Conservation (phyloP, 1,140 invertebrate species). For the Pseudomyrmex dendroicus region DNA sequence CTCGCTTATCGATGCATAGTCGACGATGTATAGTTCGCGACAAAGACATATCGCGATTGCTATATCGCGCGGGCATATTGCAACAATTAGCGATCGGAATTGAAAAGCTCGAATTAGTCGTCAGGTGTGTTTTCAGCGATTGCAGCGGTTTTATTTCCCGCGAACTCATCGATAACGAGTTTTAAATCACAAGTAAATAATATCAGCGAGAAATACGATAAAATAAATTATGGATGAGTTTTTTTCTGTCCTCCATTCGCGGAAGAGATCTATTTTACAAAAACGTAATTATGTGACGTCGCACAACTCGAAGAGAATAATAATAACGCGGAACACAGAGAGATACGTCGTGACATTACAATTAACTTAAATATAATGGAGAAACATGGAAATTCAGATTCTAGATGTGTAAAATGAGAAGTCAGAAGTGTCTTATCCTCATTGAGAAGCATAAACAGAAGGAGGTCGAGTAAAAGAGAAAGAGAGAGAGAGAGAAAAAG, state of each 20-base stretch:
- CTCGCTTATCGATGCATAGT: slow-evolving; percentile 28
- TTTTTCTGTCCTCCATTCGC: background rate
- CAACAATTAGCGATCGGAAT: slow-evolving; percentile 27
- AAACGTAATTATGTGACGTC: background rate
- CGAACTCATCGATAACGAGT: no score
- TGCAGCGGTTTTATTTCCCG: background rate
- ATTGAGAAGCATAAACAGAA: slow-evolving; percentile 22
- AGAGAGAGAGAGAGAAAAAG: no score
- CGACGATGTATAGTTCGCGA: slow-evolving; percentile 9
- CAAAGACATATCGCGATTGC: slow-evolving; percentile 26
- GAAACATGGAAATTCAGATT: background rate
- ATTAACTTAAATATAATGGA: background rate
- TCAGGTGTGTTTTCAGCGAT: background rate
- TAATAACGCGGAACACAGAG: background rate
- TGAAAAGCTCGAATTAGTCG: background rate
- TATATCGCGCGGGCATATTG: background rate
- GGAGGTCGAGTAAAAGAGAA: background rate
- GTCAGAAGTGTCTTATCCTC: slow-evolving; percentile 18
- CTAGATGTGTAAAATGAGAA: slow-evolving; percentile 38
- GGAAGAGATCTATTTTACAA: background rate
- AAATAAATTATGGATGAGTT: background rate
- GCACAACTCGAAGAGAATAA: background rate
- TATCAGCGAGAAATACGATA: background rate
- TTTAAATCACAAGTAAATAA: background rate
- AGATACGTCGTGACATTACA: background rate